phyloP scores from a whole-genome alignment of 2,888 invertebrate species.

The Diachrysia chrysitis region DNA sequence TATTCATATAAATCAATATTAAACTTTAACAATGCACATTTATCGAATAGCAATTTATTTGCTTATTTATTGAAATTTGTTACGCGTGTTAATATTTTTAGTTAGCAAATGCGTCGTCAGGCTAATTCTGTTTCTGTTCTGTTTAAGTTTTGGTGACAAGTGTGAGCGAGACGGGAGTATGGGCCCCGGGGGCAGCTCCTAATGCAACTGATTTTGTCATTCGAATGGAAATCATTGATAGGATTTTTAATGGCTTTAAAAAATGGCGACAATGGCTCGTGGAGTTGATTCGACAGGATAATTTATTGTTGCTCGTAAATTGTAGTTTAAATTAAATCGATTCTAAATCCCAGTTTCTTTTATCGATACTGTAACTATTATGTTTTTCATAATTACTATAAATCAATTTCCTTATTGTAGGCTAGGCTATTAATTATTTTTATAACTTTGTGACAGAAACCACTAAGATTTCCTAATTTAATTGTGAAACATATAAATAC shows the following conservation, averaged over 20 bases:
- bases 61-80: constrained; percentile 88
- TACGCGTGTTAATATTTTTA: constrained; percentile 80
- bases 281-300: constrained; percentile 78
- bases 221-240: constrained; percentile 83
- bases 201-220: constrained; percentile 81
- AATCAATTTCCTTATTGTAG: constrained; percentile 74
- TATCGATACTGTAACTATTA: constrained; percentile 77
- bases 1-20: constrained; percentile 89
- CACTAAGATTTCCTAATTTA: constrained; percentile 34
- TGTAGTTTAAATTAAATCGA: constrained; percentile 85
- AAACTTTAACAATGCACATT: constrained; percentile 82
- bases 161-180: constrained; percentile 72
- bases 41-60: constrained; percentile 87
- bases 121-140: constrained; percentile 72
- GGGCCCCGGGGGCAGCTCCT: constrained; percentile 61
- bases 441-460: constrained; percentile 36
- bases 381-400: constrained; percentile 80
- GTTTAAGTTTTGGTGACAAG: constrained; percentile 55
- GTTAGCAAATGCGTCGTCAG: constrained; percentile 65
- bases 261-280: constrained; percentile 85
- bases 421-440: constrained; percentile 55
- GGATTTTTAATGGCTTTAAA: constrained; percentile 87
- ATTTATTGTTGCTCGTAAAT: constrained; percentile 87
- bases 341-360: constrained; percentile 79
- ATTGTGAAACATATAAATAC: constrained; percentile 12